Percentiles rank a stretch among this genome's conserved stretches.
phyloP scores from a whole-genome alignment of 2,888 invertebrate genomes.

The Cataglyphis altisquamis region DNA sequence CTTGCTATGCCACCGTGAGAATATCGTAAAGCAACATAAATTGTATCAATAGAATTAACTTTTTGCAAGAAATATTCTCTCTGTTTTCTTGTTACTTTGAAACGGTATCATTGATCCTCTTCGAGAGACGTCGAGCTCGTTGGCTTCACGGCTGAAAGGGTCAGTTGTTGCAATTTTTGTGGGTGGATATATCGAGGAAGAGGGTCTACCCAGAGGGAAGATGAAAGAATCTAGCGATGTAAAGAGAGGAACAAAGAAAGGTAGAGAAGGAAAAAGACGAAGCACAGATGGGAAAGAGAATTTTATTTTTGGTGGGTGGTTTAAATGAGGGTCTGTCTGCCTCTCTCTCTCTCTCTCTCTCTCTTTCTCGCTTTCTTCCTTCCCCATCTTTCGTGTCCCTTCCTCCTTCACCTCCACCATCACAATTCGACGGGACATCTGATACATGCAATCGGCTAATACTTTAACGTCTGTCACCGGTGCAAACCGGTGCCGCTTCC shows the following conservation, averaged over 20 bases:
- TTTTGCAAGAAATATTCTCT: background rate
- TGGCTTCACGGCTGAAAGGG: constrained; percentile 62
- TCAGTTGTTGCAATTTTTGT: constrained; percentile 74
- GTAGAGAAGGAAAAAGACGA: constrained; percentile 48
- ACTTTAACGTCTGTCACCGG: constrained; percentile 75
- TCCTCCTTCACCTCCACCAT: constrained; percentile 63
- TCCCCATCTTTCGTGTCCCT: constrained; percentile 42
- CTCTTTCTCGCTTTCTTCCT: constrained; percentile 20
- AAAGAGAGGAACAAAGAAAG: constrained; percentile 28
- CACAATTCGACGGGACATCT: constrained; percentile 70
- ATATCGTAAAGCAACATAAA: background rate
- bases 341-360: constrained; percentile 43
- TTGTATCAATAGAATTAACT: constrained; percentile 18
- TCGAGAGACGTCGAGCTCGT: constrained; percentile 50
- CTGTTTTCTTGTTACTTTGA: background rate
- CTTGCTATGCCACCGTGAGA: background rate
- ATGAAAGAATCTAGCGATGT: constrained; percentile 35
- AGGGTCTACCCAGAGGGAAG: constrained; percentile 69
- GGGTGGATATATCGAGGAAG: constrained; percentile 75
- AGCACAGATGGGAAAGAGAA: constrained; percentile 67
- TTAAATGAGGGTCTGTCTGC: constrained; percentile 61
- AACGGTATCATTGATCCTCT: constrained; percentile 51
- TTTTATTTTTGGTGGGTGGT: constrained; percentile 75
- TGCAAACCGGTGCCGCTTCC: constrained; percentile 55
- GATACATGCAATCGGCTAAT: constrained; percentile 74